phyloP scores from a whole-genome alignment of 2,797 vertebrate species.

The Chelmon rostratus region DNA sequence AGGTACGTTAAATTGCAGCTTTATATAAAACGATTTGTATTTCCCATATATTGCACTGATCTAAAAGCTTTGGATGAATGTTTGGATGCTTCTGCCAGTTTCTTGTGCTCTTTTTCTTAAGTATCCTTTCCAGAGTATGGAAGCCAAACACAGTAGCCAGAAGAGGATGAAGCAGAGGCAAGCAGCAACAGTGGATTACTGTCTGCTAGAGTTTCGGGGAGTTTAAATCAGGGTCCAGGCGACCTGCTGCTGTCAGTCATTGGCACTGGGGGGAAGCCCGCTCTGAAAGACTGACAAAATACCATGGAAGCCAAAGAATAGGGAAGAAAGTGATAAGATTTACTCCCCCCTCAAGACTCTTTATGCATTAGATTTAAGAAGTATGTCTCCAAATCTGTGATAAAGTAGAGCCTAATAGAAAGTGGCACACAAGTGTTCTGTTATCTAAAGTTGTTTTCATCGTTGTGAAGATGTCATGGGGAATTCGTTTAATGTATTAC shows the following conservation, averaged over 20 bases:
- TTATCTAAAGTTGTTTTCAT: constrained; percentile 4
- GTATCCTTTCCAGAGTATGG: constrained; percentile 25
- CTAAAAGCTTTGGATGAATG: constrained; percentile 10
- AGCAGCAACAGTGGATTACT: constrained; percentile 70
- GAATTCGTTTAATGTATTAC: constrained; percentile 15
- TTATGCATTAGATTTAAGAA: neutral
- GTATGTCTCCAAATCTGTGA: neutral
- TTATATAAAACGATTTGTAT: neutral
- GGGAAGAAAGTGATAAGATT: neutral
- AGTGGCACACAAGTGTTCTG: neutral
- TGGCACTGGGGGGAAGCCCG: constrained; percentile 66
- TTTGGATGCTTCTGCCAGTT: neutral
- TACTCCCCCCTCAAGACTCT: neutral
- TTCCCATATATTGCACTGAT: neutral
- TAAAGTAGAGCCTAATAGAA: neutral
- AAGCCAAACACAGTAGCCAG: constrained; percentile 62
- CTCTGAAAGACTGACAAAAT: constrained; percentile 47
- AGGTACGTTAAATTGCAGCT: neutral
- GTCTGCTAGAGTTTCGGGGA: constrained; percentile 82
- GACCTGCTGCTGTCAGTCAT: constrained; percentile 88
- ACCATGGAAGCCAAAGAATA: constrained; percentile 51
- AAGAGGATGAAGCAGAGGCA: constrained; percentile 48
- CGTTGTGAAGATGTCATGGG: constrained; percentile 14
- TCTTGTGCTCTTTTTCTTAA: constrained; percentile 5
- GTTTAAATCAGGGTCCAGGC: constrained; percentile 82